Evolutionary conservation across 2,888 invertebrate species (phyloP), one percentile per base, ranked within the genome.

Genomic region (Andrena minutula): DNA sequence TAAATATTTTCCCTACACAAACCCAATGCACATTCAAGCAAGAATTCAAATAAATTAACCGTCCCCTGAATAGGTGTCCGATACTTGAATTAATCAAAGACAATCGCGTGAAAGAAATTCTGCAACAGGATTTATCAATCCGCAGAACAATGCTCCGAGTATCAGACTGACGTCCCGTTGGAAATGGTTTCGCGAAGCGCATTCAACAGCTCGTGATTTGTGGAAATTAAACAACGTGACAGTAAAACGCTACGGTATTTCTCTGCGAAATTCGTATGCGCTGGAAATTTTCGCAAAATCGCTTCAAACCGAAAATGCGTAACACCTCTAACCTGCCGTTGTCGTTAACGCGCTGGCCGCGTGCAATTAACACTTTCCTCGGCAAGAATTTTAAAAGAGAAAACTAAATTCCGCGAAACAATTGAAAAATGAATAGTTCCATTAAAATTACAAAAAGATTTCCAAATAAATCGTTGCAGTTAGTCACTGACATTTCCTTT

Each of bases 191-290:
- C 30, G 32, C 12, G 23, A 30, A 20, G 7, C 1, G 20, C 35
- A 28, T n/a, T 65, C n/a, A 60, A 10, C 49, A 32, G 49, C 30
- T 16, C n/a, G 51, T 30, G n/a, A 79, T 82, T 61, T 32, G 71
- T 51, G 53, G 26, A 74, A 79, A 66, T 71, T 49, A 66, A 74
- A 75, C 56, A 70, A 26, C n/a, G 0, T 26, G 5, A 12, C 8
- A 23, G 8, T 10, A 8, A 28, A n/a, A 20, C 2, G 20, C 26
- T 26, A 10, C 32, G 56, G 28, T 10, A 4, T 73, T 30, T 23
- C 12, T 16, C 8, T 20, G n/a, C 12, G 8, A 56, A 20, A 26
- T 26, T 8, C 23, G 23, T 10, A 4, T 10, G 23, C 26, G 56
- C 20, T 5, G 4, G 49, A 20, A 23, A 60, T 60, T 60, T 47